These are phyloP conservation scores for Drosophila neonasuta DNA, from an alignment of 2,888 invertebrate genomes.

Conservation along the genomic window DNA sequence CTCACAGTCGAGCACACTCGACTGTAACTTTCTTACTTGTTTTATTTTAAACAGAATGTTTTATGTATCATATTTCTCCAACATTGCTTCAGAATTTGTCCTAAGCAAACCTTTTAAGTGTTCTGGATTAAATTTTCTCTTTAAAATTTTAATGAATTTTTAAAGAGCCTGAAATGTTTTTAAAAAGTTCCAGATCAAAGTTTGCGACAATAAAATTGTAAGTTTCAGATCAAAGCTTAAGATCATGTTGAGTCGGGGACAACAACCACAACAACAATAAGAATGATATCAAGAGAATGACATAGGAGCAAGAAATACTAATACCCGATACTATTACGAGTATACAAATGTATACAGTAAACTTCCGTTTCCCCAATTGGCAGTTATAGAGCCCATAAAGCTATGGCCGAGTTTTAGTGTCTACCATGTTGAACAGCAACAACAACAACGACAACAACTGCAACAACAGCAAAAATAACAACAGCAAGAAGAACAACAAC, in stretches of 20 bases:
- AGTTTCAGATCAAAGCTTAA: constrained; percentile 35
- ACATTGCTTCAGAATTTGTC: too few species aligned
- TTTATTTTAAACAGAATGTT: too few species aligned
- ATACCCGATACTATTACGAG: constrained; percentile 2
- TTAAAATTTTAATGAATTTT: not conserved
- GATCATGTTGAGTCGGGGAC: constrained; percentile 12
- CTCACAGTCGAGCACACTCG: too few species aligned
- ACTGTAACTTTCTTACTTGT: too few species aligned
- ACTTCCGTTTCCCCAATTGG: constrained; percentile 60
- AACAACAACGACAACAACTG: constrained; percentile 35
- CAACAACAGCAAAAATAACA: constrained; percentile 40
- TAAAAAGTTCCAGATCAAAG: constrained; percentile 14
- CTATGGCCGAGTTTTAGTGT: constrained; percentile 65
- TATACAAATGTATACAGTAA: constrained; percentile 37
- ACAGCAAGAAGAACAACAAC: constrained; percentile 28
- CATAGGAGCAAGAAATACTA: constrained; percentile 12
- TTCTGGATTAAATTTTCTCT: too few species aligned
- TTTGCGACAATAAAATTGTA: not conserved
- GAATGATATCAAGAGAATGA: not conserved
- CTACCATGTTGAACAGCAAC: constrained; percentile 38
- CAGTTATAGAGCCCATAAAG: constrained; percentile 59
- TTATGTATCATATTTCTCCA: too few species aligned
- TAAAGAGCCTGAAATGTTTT: not conserved
- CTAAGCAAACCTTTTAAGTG: too few species aligned
- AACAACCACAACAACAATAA: constrained; percentile 8